phyloP scores from a whole-genome alignment of 2,113 vertebrate species.

The Ceyx melanurus region DNA sequence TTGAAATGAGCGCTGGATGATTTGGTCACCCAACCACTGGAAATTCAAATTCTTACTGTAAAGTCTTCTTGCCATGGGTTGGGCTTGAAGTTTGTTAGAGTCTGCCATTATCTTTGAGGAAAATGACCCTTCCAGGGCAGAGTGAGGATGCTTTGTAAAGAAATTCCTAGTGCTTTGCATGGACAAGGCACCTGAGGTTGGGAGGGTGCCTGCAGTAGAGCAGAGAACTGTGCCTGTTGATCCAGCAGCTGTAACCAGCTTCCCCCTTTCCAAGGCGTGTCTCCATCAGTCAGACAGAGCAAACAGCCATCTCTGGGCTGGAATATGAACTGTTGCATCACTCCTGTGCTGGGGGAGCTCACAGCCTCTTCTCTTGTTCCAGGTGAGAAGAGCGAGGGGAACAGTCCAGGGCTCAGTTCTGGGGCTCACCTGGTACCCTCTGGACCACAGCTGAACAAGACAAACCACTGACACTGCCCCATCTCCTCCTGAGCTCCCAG shows the following conservation, averaged over 20 bases:
- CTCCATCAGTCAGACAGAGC: not conserved
- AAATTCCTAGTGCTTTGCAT: not conserved
- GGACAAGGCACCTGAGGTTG: not conserved
- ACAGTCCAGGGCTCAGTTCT: not conserved
- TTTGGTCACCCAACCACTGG: not conserved
- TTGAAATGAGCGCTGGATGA: not conserved
- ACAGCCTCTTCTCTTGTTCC: not conserved
- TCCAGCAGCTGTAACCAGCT: not conserved
- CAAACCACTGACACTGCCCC: accelerated
- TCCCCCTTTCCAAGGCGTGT: not conserved
- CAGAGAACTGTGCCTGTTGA: accelerated
- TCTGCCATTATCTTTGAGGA: not conserved
- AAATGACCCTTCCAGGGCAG: not conserved
- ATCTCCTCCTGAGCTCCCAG: not conserved
- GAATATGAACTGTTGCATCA: not conserved
- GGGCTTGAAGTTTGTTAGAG: not conserved
- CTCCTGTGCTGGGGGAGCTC: not conserved
- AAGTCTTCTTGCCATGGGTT: not conserved
- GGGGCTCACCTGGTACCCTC: not conserved
- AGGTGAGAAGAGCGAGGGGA: not conserved
- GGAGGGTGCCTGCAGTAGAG: not conserved
- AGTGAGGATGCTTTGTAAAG: not conserved
- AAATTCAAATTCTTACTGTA: not conserved
- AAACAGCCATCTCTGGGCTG: not conserved
- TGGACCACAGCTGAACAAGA: slow-evolving; percentile 4